Conservation (phyloP, 37 sponge, comb jelly and placozoan species). For the Haliclona indistincta region DNA sequence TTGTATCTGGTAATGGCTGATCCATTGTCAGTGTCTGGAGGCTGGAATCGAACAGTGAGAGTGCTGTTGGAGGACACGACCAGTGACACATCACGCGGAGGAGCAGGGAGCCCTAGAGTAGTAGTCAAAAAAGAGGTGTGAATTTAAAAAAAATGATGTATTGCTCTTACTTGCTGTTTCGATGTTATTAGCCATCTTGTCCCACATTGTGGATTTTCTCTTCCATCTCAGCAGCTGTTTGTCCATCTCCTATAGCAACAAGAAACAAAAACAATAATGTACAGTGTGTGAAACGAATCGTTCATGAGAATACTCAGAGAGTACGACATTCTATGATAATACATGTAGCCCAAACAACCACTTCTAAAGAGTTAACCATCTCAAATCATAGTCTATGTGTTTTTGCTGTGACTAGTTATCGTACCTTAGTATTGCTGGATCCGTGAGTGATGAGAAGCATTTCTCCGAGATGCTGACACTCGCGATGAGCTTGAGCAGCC, state of each 20-base stretch:
- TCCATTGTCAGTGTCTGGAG: conserved; percentile 44
- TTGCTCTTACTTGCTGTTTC: not conserved
- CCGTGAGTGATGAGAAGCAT: no score
- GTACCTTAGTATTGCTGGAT: no score
- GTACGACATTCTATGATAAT: no score
- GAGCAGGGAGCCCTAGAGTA: conserved; percentile 46
- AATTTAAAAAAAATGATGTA: not conserved
- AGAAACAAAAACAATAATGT: not conserved
- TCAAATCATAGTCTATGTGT: no score
- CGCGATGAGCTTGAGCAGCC: no score
- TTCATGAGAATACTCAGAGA: no score
- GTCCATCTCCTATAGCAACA: not conserved
- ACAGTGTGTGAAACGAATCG: no score
- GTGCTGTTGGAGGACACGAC: conserved; percentile 48
- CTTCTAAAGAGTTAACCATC: no score
- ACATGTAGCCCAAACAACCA: no score
- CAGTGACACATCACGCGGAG: conserved; percentile 51
- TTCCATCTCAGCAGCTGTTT: not conserved
- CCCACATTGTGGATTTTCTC: no score
- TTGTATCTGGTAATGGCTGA: conserved; percentile 72
- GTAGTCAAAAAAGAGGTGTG: not conserved
- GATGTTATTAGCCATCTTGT: not conserved
- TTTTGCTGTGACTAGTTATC: no score
- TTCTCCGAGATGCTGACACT: no score
- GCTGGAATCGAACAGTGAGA: conserved; percentile 57